These are phyloP conservation scores for Agelas oroides DNA, from an alignment of 37 sponge, comb jelly and placozoan species.

Conservation along the genomic window DNA sequence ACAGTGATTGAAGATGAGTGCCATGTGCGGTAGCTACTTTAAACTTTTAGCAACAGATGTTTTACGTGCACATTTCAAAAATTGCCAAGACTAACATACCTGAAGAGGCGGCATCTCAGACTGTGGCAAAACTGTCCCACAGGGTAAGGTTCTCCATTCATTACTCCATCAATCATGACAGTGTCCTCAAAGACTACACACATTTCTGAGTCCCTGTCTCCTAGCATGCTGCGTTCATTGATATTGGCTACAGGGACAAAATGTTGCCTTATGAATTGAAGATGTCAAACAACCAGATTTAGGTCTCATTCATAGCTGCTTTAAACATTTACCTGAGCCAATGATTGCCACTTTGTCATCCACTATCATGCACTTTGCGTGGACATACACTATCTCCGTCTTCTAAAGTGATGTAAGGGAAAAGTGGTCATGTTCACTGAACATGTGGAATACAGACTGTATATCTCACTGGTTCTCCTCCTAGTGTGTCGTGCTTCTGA, in stretches of 20 bases:
- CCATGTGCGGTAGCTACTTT: too few species aligned
- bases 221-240: slow-evolving; percentile 76
- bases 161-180: slow-evolving; percentile 35
- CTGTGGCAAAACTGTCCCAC: slow-evolving; percentile 63
- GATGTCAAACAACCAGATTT: too few species aligned
- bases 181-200: slow-evolving; percentile 51
- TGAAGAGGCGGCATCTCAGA: slow-evolving; percentile 53
- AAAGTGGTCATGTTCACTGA: too few species aligned
- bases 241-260: slow-evolving; percentile 48
- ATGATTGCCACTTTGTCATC: slow-evolving; percentile 64
- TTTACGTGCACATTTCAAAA: too few species aligned
- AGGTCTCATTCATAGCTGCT: too few species aligned
- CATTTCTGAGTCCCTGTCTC: slow-evolving; percentile 66
- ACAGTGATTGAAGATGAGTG: too few species aligned
- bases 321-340: slow-evolving; percentile 54
- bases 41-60: too few species aligned
- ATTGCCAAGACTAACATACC: too few species aligned
- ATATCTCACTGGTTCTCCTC: too few species aligned
- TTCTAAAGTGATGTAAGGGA: too few species aligned
- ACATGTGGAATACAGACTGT: neutral
- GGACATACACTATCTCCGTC: slow-evolving; percentile 56
- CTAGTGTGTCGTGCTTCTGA: too few species aligned
- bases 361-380: slow-evolving; percentile 66
- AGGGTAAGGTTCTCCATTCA: slow-evolving; percentile 45
- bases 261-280: too few species aligned